Base-by-base conservation (phyloP, 2,888 invertebrate species). In the Eueremaeus valkanovi region DNA sequence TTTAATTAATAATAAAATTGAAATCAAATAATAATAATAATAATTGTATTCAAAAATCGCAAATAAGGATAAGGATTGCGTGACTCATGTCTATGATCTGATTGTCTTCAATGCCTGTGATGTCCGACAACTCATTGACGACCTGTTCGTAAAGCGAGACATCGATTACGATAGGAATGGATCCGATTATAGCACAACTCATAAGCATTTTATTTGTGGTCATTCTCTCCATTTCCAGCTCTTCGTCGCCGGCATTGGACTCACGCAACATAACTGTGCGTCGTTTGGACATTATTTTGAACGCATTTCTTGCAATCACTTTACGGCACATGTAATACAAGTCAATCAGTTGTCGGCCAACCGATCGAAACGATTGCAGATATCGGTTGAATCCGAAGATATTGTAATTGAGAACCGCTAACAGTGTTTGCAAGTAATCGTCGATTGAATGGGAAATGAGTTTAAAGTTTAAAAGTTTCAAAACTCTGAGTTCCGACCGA, bases 241-340 rank as follows among this genome's bases (percentile, higher is more conserved):
- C 66, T 66, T 66, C 66, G 1, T 36, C 21, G n/a, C 5, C 27
- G 27, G 27, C 9, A 36, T 31, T 33, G n/a, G 18, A 8, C 8
- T 58, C n/a, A n/a, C n/a, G n/a, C n/a, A n/a, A n/a, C n/a, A n/a
- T 21, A 0, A 58, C 16, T 36, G 0, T n/a, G n/a, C 33, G 18
- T 5, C 66, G 3, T 66, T 66, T 66, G 21, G n/a, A 5, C n/a
- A 66, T 66, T 33, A 66, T 66, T 66, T 66, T 66, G 36, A 29
- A 66, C 5, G 66, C 66, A 66, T 66, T 66, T 33, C 66, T 66
- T 18, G 36, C n/a, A 33, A 66, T 66, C 5, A 66, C 31, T n/a
- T 66, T 66, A 36, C 66, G 33, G n/a, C n/a, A 33, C 8, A 66
- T 66, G 66, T 66, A 66, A 66, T 66, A 66, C 36, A 66, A 66